Percentiles rank a stretch among this genome's conserved stretches.
Conservation (phyloP, 1,140 invertebrate species). For the Chlorops oryzae region DNA sequence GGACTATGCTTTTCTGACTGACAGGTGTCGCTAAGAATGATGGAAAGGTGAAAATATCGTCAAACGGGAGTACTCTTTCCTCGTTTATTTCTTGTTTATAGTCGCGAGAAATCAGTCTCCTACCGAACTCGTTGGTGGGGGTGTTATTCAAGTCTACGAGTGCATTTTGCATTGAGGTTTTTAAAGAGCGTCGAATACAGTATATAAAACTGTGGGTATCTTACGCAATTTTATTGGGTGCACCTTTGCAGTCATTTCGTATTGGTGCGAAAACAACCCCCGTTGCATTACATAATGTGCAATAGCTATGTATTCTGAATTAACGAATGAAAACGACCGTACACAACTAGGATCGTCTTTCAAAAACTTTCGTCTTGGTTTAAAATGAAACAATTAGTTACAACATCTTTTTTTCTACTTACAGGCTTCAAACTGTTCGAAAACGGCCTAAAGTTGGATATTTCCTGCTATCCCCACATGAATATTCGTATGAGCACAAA, state of each 20-base stretch:
- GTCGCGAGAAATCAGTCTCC: no score
- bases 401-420: conserved; percentile 17
- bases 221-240: conserved; percentile 13
- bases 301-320: conserved; percentile 18
- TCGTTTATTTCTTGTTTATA: no score
- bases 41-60: no score
- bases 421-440: conserved; percentile 44
- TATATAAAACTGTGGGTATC: no score
- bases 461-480: conserved; percentile 46
- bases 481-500: conserved; percentile 49
- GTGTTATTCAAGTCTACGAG: no score
- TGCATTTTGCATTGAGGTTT: no score
- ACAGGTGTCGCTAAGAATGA: no score
- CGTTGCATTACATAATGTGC: conserved; percentile 21
- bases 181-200: neutral
- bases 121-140: no score
- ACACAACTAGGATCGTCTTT: neutral
- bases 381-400: no score
- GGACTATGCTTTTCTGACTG: no score
- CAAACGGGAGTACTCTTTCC: no score
- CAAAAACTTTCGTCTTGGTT: neutral
- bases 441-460: conserved; percentile 47
- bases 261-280: conserved; percentile 15
- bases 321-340: conserved; percentile 26
- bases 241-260: conserved; percentile 1